Evolutionary conservation across 2,113 vertebrate species (phyloP).

Genomic region (Podocnemis expansa): DNA sequence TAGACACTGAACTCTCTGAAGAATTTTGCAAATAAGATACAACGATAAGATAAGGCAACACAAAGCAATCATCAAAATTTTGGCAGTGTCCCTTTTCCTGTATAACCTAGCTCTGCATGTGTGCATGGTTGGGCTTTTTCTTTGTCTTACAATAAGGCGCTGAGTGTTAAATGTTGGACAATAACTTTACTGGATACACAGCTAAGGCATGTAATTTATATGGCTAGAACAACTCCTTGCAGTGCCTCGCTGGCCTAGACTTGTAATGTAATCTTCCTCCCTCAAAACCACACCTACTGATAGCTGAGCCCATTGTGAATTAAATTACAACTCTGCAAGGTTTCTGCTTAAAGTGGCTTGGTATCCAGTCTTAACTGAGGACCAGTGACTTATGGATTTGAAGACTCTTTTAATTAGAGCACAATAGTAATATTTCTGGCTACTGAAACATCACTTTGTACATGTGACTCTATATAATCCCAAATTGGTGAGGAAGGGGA

Average conservation of each 20-base stretch:
- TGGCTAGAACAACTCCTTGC: background rate
- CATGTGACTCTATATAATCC: background rate
- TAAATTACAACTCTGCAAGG: no score
- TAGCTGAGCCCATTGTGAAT: background rate
- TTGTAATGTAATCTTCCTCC: background rate
- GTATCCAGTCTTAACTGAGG: background rate
- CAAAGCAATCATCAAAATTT: background rate
- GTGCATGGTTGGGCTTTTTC: background rate
- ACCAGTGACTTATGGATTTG: background rate
- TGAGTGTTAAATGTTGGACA: background rate
- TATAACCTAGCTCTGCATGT: background rate
- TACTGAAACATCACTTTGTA: background rate
- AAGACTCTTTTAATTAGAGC: background rate
- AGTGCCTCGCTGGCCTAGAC: background rate
- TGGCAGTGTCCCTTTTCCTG: background rate
- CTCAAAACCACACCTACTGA: background rate
- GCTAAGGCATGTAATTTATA: background rate
- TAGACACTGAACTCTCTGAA: background rate
- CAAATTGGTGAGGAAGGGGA: background rate
- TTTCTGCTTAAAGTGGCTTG: background rate
- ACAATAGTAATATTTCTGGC: background rate
- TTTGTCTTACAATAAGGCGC: background rate
- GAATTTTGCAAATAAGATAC: background rate
- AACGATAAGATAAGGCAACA: background rate
- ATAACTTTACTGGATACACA: background rate